These are phyloP conservation scores for Cavia aperea DNA, from an alignment of 2,113 vertebrate species.

Conservation along the genomic window DNA sequence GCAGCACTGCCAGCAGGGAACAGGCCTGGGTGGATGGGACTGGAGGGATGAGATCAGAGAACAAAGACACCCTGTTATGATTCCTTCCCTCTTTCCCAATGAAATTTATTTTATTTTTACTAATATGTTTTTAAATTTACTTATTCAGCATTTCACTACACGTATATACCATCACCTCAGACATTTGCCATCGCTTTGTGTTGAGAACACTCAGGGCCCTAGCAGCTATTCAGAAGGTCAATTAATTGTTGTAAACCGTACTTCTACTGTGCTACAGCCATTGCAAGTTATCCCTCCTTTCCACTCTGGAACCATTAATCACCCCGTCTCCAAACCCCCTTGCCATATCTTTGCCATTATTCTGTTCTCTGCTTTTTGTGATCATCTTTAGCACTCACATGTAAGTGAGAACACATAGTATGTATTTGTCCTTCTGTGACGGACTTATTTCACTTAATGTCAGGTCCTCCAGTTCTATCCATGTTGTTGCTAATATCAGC, in stretches of 20 bases:
- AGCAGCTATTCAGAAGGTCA: neutral
- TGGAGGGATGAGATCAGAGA: no score
- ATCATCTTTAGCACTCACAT: neutral
- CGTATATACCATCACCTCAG: neutral
- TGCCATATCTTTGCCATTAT: neutral
- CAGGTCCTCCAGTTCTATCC: neutral
- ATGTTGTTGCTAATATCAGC: neutral
- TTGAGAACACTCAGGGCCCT: neutral
- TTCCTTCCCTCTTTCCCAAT: neutral
- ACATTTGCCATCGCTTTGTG: neutral
- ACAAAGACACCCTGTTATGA: neutral
- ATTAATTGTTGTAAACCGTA: neutral
- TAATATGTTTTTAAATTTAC: neutral
- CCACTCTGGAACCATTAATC: neutral
- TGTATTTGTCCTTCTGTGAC: neutral
- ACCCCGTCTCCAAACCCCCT: neutral
- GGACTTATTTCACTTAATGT: neutral
- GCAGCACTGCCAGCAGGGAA: rapidly evolving
- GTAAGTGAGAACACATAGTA: neutral
- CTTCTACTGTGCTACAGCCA: neutral
- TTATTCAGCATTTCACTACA: neutral
- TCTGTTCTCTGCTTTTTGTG: neutral
- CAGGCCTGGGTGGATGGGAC: neutral
- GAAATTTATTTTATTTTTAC: neutral
- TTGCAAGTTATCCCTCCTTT: neutral